These are phyloP conservation scores for Chaenocephalus aceratus DNA, from an alignment of 2,113 vertebrate species.

Conservation along the genomic window DNA sequence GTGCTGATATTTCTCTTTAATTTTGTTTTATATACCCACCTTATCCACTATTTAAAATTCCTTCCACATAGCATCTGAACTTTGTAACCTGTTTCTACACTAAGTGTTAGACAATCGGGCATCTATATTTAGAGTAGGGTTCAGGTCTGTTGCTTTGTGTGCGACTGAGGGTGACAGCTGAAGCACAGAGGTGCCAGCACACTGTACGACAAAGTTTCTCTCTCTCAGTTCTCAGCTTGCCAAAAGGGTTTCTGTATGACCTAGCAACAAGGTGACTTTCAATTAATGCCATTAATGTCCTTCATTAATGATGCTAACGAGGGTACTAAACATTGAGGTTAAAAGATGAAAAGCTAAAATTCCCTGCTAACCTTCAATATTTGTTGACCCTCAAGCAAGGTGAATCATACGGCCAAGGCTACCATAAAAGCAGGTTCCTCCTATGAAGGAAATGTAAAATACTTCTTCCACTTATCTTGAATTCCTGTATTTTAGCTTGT, in stretches of 20 bases:
- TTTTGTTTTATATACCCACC: background rate
- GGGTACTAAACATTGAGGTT: conserved; percentile 37
- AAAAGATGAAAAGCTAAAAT: conserved; percentile 52
- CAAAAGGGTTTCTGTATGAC: conserved; percentile 23
- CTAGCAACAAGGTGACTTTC: conserved; percentile 62
- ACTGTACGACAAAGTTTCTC: conserved; percentile 26
- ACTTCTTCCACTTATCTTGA: background rate
- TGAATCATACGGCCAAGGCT: conserved; percentile 6
- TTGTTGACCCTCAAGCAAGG: conserved; percentile 40
- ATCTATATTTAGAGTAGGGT: conserved; percentile 66
- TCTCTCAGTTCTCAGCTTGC: conserved; percentile 21
- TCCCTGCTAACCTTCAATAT: conserved; percentile 21
- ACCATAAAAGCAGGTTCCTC: conserved; percentile 19
- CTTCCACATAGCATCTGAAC: conserved; percentile 17
- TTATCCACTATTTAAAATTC: conserved; percentile 3
- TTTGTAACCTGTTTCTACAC: conserved; percentile 19
- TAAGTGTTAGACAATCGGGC: conserved; percentile 47
- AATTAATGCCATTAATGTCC: conserved; percentile 49
- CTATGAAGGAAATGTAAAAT: background rate
- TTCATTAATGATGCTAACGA: conserved; percentile 59
- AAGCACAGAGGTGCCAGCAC: conserved; percentile 56
- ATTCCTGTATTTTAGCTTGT: background rate
- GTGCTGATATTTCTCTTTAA: too few relatives aligned
- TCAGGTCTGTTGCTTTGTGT: conserved; percentile 59
- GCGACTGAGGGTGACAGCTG: conserved; percentile 69